phyloP scores from a whole-genome alignment of 1,140 invertebrate species.

The Plectus sambesii region DNA sequence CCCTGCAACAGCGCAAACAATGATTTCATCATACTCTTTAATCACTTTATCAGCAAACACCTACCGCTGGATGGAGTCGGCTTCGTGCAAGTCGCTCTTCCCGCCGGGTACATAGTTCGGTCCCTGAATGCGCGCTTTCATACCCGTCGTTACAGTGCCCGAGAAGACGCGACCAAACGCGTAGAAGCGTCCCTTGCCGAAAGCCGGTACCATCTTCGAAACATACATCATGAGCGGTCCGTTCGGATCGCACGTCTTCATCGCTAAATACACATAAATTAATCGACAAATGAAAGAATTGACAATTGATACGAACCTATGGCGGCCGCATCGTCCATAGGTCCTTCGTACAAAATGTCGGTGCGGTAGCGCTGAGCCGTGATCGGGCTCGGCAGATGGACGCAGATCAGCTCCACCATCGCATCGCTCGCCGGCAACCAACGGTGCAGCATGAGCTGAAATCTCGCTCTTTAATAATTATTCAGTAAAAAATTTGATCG shows the following conservation, averaged over 20 bases:
- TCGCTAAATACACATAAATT: too few relatives aligned
- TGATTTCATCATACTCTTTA: neutral
- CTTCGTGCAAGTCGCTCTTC: constrained; percentile 92
- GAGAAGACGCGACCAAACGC: constrained; percentile 98
- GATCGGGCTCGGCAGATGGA: constrained; percentile 92
- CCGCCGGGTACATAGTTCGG: constrained; percentile 90
- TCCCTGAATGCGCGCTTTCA: constrained; percentile 91
- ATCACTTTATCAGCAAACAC: neutral
- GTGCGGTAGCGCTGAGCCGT: constrained; percentile 91
- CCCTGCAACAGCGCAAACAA: constrained; percentile 54
- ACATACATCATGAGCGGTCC: constrained; percentile 98
- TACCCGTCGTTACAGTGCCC: constrained; percentile 65
- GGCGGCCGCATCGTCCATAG: constrained; percentile 85
- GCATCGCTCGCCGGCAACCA: constrained; percentile 97
- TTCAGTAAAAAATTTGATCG: constrained; percentile 13
- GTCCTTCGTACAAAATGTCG: constrained; percentile 93
- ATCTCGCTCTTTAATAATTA: constrained; percentile 1
- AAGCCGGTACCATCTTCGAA: constrained; percentile 97
- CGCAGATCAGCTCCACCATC: constrained; percentile 97
- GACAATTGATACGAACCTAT: too few relatives aligned
- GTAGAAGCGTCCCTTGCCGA: constrained; percentile 96
- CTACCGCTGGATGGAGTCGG: constrained; percentile 77
- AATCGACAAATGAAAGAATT: too few relatives aligned
- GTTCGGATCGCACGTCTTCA: constrained; percentile 77
- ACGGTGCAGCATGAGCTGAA: constrained; percentile 79